Evolutionary conservation across 2,797 vertebrate species (phyloP).

Genomic region (Coregonus ussuriensis): DNA sequence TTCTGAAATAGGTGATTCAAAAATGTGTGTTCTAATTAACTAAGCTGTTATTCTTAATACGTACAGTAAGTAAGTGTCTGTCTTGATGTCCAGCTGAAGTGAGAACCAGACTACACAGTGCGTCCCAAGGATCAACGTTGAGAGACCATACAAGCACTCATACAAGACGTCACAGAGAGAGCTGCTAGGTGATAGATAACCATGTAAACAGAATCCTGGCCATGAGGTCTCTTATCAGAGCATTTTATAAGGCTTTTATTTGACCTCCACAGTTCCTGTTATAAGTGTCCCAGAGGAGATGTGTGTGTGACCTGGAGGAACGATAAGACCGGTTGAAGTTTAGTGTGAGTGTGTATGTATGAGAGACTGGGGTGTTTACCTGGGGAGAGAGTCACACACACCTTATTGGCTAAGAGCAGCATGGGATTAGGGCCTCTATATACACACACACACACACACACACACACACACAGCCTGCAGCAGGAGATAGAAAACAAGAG

Average conservation of each 20-base stretch:
- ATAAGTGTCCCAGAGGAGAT: background rate
- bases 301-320: background rate
- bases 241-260: background rate
- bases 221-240: background rate
- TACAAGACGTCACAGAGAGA: background rate
- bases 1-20: no score
- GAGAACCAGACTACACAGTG: no score
- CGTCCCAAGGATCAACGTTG: no score
- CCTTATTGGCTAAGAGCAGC: constrained; percentile 9
- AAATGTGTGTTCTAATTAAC: no score
- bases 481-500: no score
- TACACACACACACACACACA: no score
- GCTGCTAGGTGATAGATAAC: background rate
- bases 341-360: background rate
- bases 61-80: background rate
- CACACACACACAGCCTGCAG: background rate
- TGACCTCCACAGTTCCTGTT: background rate
- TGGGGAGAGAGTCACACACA: background rate
- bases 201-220: background rate
- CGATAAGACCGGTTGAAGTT: constrained; percentile 13
- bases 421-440: background rate
- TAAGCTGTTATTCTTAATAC: no score
- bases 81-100: no score
- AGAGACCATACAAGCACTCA: background rate
- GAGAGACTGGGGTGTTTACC: background rate